A percentile compares a stretch with the other conserved stretches of the same genome.
Evolutionary conservation across 2,797 vertebrate species (phyloP).

Genomic region (Chromobotia macracanthus): DNA sequence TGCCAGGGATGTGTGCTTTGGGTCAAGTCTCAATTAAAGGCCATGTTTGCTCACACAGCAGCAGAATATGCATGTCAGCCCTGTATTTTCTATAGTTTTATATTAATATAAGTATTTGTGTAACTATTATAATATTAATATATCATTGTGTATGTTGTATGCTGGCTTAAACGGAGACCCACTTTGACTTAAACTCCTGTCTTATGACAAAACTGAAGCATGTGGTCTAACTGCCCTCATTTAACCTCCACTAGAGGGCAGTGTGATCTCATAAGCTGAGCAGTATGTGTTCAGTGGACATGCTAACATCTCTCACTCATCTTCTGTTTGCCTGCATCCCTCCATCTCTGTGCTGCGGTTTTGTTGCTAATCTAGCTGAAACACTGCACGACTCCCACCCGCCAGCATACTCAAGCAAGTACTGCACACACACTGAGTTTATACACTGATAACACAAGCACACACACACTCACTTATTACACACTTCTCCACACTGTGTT

Average conservation of each 20-base stretch:
- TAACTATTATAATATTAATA: no score
- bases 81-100: no score
- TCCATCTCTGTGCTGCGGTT: not conserved
- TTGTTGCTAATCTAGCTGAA: constrained; percentile 60
- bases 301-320: constrained; percentile 21
- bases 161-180: no score
- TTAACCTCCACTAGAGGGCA: constrained; percentile 21
- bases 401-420: constrained; percentile 72
- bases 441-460: not conserved
- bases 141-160: no score
- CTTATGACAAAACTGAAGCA: not conserved
- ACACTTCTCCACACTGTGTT: no score
- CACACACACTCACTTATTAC: not conserved
- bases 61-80: no score
- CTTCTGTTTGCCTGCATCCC: constrained; percentile 18
- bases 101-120: no score
- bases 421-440: constrained; percentile 53
- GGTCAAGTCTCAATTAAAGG: no score
- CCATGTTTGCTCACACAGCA: no score
- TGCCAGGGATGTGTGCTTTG: no score
- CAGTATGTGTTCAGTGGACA: not conserved
- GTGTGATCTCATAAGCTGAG: not conserved
- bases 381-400: constrained; percentile 65
- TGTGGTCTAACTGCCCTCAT: not conserved
- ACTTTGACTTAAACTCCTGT: no score